These are phyloP conservation scores for Porites cylindrica DNA, from an alignment of 92 coral and sea anemone species.

Conservation along the genomic window DNA sequence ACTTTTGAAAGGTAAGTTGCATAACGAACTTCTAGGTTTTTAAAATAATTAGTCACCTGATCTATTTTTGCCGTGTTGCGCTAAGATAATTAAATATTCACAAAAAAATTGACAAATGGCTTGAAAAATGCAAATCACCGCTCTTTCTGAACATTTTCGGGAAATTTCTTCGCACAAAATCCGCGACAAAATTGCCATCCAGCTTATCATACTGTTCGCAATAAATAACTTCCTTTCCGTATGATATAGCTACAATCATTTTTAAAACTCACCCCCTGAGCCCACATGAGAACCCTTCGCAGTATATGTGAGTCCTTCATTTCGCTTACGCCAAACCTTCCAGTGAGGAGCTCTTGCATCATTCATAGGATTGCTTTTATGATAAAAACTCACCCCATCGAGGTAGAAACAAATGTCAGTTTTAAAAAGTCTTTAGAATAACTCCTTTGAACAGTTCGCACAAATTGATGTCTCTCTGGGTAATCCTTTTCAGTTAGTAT, in stretches of 20 bases:
- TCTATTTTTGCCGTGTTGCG: too few species aligned
- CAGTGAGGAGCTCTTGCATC: background rate
- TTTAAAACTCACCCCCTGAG: background rate
- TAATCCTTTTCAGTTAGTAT: background rate
- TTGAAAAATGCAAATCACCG: too few species aligned
- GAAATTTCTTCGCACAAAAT: constrained; percentile 1
- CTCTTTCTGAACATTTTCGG: background rate
- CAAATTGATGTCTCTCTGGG: background rate
- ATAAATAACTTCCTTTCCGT: constrained; percentile 19
- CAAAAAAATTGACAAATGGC: too few species aligned
- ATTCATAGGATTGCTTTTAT: background rate
- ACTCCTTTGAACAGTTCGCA: background rate
- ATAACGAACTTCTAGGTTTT: too few species aligned
- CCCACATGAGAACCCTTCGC: background rate
- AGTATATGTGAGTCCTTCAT: background rate
- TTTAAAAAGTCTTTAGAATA: background rate
- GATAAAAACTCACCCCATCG: background rate
- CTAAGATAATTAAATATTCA: too few species aligned
- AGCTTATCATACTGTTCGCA: constrained; percentile 38
- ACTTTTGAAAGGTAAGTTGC: too few species aligned
- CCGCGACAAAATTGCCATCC: constrained; percentile 14
- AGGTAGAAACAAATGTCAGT: background rate
- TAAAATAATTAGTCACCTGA: too few species aligned
- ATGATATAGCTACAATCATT: background rate
- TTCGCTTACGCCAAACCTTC: background rate